These are phyloP conservation scores for Odontamblyopus lacepedii DNA, from an alignment of 2,797 vertebrate genomes.

Conservation along the genomic window DNA sequence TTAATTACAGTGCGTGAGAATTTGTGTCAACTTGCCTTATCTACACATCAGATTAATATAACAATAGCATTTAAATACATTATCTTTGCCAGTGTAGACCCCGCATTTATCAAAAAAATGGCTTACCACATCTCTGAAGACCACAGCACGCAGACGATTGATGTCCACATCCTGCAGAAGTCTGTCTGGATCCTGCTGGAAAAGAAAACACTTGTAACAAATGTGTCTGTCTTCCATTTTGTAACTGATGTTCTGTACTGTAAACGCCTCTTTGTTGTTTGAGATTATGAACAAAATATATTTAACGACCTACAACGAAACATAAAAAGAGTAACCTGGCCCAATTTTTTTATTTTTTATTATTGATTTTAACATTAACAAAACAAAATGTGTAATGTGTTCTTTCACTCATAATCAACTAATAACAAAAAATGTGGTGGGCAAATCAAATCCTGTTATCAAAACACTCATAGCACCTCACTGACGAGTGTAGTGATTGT, in stretches of 20 bases:
- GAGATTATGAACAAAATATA: background rate
- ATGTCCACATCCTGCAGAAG: constrained; percentile 99
- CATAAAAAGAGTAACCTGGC: too few species aligned
- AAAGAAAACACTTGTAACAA: constrained; percentile 54
- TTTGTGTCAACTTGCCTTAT: background rate
- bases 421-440: too few species aligned
- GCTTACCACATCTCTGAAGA: constrained; percentile 98
- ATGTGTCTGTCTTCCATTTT: constrained; percentile 28
- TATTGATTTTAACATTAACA: too few species aligned
- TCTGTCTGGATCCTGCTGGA: constrained; percentile 92
- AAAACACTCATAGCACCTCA: too few species aligned
- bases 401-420: too few species aligned
- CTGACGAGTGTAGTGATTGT: too few species aligned
- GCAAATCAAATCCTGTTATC: too few species aligned
- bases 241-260: background rate
- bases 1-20: background rate
- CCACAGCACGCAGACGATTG: constrained; percentile 95
- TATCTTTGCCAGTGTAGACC: background rate
- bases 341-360: too few species aligned
- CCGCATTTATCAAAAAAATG: constrained; percentile 12
- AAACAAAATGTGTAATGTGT: background rate
- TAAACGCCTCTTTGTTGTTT: background rate
- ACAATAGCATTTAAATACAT: background rate
- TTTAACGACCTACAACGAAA: background rate
- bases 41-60: background rate